Evolutionary conservation across 2,113 vertebrate genomes (phyloP).

Genomic region (Eira barbara): DNA sequence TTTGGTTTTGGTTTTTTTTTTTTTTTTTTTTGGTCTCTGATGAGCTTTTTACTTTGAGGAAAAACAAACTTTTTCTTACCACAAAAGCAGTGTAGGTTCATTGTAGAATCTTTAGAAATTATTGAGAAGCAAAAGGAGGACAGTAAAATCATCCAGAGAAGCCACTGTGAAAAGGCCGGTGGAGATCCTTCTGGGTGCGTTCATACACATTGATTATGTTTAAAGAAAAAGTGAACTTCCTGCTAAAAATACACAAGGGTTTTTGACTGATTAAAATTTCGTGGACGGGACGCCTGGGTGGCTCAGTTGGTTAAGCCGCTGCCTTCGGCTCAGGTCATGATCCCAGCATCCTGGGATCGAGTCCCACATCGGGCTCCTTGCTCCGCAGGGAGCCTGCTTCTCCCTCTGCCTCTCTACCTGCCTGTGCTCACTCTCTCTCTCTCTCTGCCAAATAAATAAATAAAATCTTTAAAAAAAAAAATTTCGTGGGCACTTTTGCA

Average conservation of each 20-base stretch:
- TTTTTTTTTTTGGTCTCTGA: background rate
- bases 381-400: too few species aligned
- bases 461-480: too few species aligned
- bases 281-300: too few species aligned
- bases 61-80: constrained; percentile 14
- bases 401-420: too few species aligned
- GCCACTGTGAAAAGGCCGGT: background rate
- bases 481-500: background rate
- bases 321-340: too few species aligned
- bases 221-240: background rate
- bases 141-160: background rate
- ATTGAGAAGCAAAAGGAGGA: constrained; percentile 7
- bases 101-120: constrained; percentile 27
- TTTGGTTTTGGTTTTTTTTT: background rate
- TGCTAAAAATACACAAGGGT: background rate
- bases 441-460: too few species aligned
- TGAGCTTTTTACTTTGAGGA: constrained; percentile 44
- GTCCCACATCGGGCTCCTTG: too few species aligned
- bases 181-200: background rate
- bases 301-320: too few species aligned
- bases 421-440: too few species aligned
- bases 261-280: background rate
- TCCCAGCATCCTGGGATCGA: too few species aligned
- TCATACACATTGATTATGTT: background rate
- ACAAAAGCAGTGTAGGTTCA: background rate